Base-by-base conservation (phyloP, 2,113 vertebrate genomes). In the Sceloporus tristichus region DNA sequence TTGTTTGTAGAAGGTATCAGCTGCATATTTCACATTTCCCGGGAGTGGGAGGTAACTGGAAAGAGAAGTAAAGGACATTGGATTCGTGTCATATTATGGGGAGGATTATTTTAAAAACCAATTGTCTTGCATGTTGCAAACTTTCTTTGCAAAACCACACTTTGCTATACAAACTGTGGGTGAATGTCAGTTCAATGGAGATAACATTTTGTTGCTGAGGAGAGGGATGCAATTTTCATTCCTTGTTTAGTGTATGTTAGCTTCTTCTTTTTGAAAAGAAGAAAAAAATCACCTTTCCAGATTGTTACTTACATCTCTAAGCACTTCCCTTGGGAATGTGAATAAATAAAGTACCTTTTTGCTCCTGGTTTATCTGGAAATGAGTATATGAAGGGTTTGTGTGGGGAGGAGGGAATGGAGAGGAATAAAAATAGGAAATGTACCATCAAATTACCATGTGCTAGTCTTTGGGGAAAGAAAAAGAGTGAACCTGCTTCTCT, bases 401-500 rank as follows among this genome's bases (percentile, higher is more conserved):
- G 59, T 62, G 59, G 34, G 40, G 13, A 74, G 70, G 23, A 29
- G 4, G 48, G 14, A 27, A 68, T 25, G 65, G 29, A 29, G 29
- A 92, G 59, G 38, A 70, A 5, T 71, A 11, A 34, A 13, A 1
- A 42, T 42, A 90, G 81, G 21, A 83, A 91, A 27, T n/a, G 38
- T 82, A 10, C 0, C 23, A 90, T 84, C 71, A 86, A 83, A 83
- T 84, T 7, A n/a, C 25, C 1, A 78, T 40, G 1, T 2, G 27
- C 3, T 29, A 70, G 56, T 25, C 23, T 90, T 87, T 90, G 29
- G 59, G 59, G 59, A 62, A 62, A 18, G 18, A 59, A 27, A 92
- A 91, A 92, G 4, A 14, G 38, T 89, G 48, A 86, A 91, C 85
- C 2, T 34, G 18, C 54, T 79, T 86, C 21, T 53, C 25, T 34